These are phyloP conservation scores for Drosophila ochracea DNA, from an alignment of 2,888 invertebrate genomes.

Conservation along the genomic window DNA sequence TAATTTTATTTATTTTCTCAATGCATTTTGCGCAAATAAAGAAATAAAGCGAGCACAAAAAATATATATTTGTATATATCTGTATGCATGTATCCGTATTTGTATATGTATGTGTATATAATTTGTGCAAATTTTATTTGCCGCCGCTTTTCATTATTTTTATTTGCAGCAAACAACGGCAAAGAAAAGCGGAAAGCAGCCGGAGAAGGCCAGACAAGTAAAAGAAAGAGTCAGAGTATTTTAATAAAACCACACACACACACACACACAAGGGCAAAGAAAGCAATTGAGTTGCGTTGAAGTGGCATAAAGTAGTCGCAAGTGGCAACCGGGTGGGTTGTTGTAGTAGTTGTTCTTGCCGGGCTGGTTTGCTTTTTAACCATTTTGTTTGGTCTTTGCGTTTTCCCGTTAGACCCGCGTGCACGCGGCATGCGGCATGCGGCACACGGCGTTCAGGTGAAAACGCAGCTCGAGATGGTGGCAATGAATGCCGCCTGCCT, in stretches of 20 bases:
- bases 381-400: constrained; percentile 75
- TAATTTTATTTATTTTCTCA: constrained; percentile 77
- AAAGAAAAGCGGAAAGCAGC: constrained; percentile 47
- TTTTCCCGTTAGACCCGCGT: constrained; percentile 52
- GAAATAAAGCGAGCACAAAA: constrained; percentile 56
- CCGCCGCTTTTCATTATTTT: constrained; percentile 75
- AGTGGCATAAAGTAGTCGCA: constrained; percentile 80
- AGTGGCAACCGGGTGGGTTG: constrained; percentile 59
- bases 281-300: constrained; percentile 81
- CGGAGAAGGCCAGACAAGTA: constrained; percentile 32
- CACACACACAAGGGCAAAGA: constrained; percentile 60
- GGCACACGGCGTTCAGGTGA: constrained; percentile 50
- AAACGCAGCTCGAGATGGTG: constrained; percentile 44
- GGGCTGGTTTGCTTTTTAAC: constrained; percentile 75
- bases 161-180: constrained; percentile 61
- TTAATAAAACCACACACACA: constrained; percentile 70
- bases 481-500: constrained; percentile 38
- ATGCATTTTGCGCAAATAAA: constrained; percentile 74
- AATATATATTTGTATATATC: constrained; percentile 12
- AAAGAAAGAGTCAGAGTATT: constrained; percentile 50
- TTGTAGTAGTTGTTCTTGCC: constrained; percentile 22
- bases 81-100: constrained; percentile 27
- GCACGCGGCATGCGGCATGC: constrained; percentile 8
- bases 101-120: constrained; percentile 48
- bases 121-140: constrained; percentile 79